phyloP scores from a whole-genome alignment of 2,113 vertebrate species.

The Alligator sinensis region DNA sequence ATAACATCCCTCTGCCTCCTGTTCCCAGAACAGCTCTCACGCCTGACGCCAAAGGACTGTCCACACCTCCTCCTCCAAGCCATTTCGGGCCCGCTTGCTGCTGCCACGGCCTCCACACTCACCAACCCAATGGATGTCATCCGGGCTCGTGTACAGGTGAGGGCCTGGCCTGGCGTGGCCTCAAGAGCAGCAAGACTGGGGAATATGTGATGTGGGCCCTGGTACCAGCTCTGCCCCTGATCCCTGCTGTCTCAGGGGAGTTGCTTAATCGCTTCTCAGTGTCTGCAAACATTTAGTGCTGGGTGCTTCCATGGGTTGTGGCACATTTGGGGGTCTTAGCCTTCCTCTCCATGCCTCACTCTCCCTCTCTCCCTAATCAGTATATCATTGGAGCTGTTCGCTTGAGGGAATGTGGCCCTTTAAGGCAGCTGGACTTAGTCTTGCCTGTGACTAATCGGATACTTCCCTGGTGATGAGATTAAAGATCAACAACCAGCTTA shows the following conservation, averaged over 20 bases:
- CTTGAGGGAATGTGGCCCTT: background rate
- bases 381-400: background rate
- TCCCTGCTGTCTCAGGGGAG: background rate
- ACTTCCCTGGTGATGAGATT: background rate
- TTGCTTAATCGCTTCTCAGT: background rate
- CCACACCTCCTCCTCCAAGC: conserved; percentile 95
- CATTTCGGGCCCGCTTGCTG: conserved; percentile 91
- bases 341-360: background rate
- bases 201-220: background rate
- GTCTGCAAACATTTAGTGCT: background rate
- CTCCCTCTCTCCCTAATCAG: background rate
- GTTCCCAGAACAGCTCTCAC: conserved; percentile 89
- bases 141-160: conserved; percentile 94
- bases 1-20: background rate
- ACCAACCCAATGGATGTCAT: conserved; percentile 99
- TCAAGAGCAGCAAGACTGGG: fast-evolving
- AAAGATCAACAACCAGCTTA: background rate
- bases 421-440: background rate
- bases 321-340: background rate
- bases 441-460: background rate
- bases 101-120: conserved; percentile 93
- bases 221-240: background rate
- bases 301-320: background rate
- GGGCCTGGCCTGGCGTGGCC: background rate
- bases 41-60: conserved; percentile 89